Evolutionary conservation across 2,888 invertebrate species (phyloP).

Genomic region (Heliconius charithonia): DNA sequence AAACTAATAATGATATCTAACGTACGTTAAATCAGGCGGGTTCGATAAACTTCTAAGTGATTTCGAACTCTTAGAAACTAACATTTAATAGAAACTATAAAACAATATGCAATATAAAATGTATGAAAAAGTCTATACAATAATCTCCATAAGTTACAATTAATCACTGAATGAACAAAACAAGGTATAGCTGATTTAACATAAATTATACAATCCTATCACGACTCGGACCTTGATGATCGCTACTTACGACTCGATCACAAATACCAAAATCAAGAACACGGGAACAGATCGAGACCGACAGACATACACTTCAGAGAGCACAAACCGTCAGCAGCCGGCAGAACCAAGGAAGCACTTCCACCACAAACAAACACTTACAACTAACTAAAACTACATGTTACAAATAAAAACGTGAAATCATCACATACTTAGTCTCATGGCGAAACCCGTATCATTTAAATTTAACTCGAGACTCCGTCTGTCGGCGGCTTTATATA

Average conservation of each 20-base stretch:
- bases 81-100: constrained; percentile 2
- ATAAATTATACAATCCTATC: constrained; percentile 38
- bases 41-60: constrained; percentile 37
- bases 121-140: neutral
- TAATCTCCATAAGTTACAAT: constrained; percentile 5
- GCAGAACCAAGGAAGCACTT: constrained; percentile 34
- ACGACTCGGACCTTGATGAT: constrained; percentile 29
- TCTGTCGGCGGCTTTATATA: constrained; percentile 78
- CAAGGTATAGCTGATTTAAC: constrained; percentile 28
- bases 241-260: constrained; percentile 34
- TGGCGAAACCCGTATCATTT: constrained; percentile 79
- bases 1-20: constrained; percentile 28
- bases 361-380: constrained; percentile 41
- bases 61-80: constrained; percentile 18
- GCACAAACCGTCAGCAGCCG: too few relatives aligned
- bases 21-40: constrained; percentile 34
- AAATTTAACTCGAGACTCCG: constrained; percentile 80
- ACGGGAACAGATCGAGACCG: constrained; percentile 1
- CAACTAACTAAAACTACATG: constrained; percentile 41
- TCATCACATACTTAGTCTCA: constrained; percentile 80
- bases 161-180: constrained; percentile 20
- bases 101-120: neutral
- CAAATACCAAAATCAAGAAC: constrained; percentile 27
- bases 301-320: constrained; percentile 1
- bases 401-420: constrained; percentile 54